Evolutionary conservation across 2,113 vertebrate species (phyloP), one percentile per base, ranked within the genome.

Genomic region (Bucco capensis): DNA sequence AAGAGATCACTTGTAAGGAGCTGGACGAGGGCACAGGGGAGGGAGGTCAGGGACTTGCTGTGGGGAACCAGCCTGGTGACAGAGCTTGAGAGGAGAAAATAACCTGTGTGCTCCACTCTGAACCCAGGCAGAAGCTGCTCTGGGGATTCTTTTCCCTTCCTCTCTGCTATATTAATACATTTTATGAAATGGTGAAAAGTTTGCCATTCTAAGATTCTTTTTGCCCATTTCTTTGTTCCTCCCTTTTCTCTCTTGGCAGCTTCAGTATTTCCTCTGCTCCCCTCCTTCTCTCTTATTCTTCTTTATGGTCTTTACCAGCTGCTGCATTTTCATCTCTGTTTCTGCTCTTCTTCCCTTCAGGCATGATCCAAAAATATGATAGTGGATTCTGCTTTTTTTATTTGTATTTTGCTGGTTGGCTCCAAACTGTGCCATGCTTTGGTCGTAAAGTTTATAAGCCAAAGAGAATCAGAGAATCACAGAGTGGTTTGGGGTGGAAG

Each of bases 311-410:
- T 75, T 64, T 75, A 60, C 56, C 75, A 77, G 79, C 90, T 88
- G 64, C 92, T 2, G 12, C 70, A 37, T 83, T 88, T 86, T 92
- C 58, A 28, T 67, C 77, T 86, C 88, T 75, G 40, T 22, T 85
- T 86, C 69, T 61, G 40, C 49, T 86, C 66, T 77, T 40, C 65
- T 51, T 9, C 62, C 80, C 88, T 69, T 35, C 49, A 90, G 90
- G 76, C 77, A 72, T 19, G 58, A 88, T 86, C 76, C 93, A 94
- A 94, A 95, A 91, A 88, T 84, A 93, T 0, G 28, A 86, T 58
- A 58, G 66, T 56, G 70, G 28, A 76, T 95, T 65, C 38, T 74
- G 53, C 40, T 42, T 42, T 42, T 42, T 42, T 42, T 19, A 21
- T 64, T 35, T 57, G 9, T 78, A 13, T 13, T 65, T 79, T 53